Conservation (phyloP, 2,888 invertebrate species). For the Eurytoma californica region DNA sequence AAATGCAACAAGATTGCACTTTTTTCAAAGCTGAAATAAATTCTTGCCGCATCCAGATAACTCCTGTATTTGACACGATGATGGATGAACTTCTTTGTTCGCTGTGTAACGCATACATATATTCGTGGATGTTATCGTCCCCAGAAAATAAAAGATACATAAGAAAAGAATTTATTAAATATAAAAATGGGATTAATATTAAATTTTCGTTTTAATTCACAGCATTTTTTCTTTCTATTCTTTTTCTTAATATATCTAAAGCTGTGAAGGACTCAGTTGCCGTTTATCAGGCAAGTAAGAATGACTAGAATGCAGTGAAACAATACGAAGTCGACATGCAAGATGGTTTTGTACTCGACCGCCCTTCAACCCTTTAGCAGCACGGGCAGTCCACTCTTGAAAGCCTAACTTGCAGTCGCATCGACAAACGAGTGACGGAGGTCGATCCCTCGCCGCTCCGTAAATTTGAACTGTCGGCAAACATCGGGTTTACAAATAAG, state of each 20-base stretch:
- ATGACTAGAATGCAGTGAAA: neutral
- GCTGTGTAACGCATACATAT: no score
- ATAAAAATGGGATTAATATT: no score
- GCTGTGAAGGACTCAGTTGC: no score
- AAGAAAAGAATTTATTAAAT: no score
- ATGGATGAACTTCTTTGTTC: conserved; percentile 19
- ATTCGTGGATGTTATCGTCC: no score
- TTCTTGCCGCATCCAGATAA: conserved; percentile 25
- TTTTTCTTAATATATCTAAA: no score
- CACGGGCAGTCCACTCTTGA: neutral
- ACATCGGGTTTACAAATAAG: conserved; percentile 57
- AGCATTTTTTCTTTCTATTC: no score
- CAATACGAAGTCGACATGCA: conserved; percentile 2
- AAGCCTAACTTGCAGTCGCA: neutral
- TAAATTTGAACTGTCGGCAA: conserved; percentile 57
- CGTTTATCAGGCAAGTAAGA: no score
- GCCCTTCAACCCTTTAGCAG: conserved; percentile 3
- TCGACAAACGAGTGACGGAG: conserved; percentile 1
- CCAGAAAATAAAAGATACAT: no score
- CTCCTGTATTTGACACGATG: conserved; percentile 21
- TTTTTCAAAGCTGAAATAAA: neutral
- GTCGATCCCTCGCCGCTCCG: conserved; percentile 23
- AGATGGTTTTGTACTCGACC: neutral
- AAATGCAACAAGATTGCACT: neutral
- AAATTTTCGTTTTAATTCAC: no score